A percentile compares a stretch with the other conserved stretches of the same genome.
Evolutionary conservation across 2,797 vertebrate species (phyloP).

Genomic region (Sciurus vulgaris): DNA sequence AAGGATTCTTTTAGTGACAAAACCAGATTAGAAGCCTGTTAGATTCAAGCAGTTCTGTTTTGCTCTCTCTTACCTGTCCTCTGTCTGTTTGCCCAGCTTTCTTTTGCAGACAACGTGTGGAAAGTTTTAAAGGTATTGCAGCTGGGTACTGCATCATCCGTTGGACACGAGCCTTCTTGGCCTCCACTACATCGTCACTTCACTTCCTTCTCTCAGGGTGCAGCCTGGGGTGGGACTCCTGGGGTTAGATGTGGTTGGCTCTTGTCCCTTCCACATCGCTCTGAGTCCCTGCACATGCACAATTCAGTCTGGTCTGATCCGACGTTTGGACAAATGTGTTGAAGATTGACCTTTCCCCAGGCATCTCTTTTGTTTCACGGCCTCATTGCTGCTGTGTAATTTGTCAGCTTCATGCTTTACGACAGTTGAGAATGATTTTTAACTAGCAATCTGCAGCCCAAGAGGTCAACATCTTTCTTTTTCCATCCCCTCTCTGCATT

Average conservation of each 20-base stretch:
- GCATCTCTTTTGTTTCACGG: neutral
- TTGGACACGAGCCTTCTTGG: accelerated
- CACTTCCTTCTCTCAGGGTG: neutral
- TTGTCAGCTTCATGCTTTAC: neutral
- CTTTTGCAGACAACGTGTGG: neutral
- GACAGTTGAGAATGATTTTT: neutral
- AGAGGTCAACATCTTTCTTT: neutral
- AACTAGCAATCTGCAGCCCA: neutral
- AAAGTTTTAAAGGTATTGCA: neutral
- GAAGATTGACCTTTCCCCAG: neutral
- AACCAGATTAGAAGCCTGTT: neutral
- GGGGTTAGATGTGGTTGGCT: neutral
- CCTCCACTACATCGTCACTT: too few species aligned
- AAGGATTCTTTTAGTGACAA: neutral
- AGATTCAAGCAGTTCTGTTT: neutral
- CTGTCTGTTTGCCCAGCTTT: neutral
- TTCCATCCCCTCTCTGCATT: neutral
- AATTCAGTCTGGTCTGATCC: accelerated
- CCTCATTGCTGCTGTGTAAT: neutral
- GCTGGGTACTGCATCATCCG: too few species aligned
- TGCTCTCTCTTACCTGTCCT: accelerated
- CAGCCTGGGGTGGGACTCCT: too few species aligned
- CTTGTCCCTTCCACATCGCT: accelerated
- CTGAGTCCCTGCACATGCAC: too few species aligned
- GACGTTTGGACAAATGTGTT: neutral